Base-by-base conservation (phyloP, 2,797 vertebrate species). In the Helostoma temminkii region DNA sequence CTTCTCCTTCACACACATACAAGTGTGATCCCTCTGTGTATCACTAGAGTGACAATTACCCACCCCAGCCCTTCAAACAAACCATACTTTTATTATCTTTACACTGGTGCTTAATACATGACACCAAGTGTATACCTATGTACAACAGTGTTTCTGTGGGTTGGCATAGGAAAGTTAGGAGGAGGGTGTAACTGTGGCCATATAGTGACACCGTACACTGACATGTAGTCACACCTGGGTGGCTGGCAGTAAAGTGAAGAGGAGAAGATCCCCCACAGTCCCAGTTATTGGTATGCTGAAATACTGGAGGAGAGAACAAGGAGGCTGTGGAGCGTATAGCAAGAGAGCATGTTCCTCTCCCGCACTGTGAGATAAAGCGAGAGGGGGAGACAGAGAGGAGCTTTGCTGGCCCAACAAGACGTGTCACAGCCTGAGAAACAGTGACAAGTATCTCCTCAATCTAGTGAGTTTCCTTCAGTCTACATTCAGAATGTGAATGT, bases 221-320 rank as follows among this genome's bases (percentile, higher is more conserved):
- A 93, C 93, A 93, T 83, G 68, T 16, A 80, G 90, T 93, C 93
- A 94, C 91, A 94, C 91, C 93, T 93, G 90, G 91, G 77, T 89
- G 87, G 88, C 75, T 81, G 81, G 82, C 82, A 82, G 85, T 72
- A 37, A 58, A 46, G 61, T 50, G 71, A 83, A 80, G 71, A 89
- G 71, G 34, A 64, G 78, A 90, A 74, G 85, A 88, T 89, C 80
- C 80, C 90, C 84, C 84, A 85, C 85, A 84, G 85, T 83, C 76
- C 73, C 56, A 26, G 80, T 89, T 90, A 91, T 93, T 92, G 89
- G 89, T 90, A 93, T 93, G 91, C 92, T 82, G 88, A 81, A 89
- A 85, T 78, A 74, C 81, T 77, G 77, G 80, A 75, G 80, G 66
- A 79, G 76, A 89, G 90, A 91, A 90, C 87, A 88, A 89, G 88